phyloP scores from a whole-genome alignment of 1,140 invertebrate species.

The Drosophila kanapiae region DNA sequence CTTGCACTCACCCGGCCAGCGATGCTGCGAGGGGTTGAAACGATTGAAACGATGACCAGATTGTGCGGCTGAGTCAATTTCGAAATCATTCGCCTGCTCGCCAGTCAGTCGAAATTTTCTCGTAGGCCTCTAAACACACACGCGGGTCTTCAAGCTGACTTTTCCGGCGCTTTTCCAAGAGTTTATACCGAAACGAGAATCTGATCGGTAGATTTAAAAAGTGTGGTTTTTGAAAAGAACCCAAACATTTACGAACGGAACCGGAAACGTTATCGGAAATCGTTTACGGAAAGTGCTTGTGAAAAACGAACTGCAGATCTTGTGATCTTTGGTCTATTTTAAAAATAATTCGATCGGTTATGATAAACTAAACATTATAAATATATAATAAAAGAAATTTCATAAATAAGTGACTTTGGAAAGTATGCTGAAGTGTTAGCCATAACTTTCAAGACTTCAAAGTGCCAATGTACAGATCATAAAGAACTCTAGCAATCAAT shows the following conservation, averaged over 20 bases:
- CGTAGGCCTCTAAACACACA: constrained; percentile 81
- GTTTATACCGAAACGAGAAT: constrained; percentile 22
- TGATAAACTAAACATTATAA: not conserved
- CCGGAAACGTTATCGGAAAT: not conserved
- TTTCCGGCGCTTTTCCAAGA: constrained; percentile 18
- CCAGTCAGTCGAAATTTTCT: constrained; percentile 33
- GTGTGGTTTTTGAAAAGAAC: not conserved
- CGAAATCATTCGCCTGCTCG: constrained; percentile 78
- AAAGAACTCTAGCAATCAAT: not conserved
- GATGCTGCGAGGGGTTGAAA: constrained; percentile 57
- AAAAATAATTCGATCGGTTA: not conserved
- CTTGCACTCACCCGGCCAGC: constrained; percentile 5
- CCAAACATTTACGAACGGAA: not conserved
- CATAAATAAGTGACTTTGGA: not conserved
- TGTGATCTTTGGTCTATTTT: not conserved
- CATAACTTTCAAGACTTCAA: not conserved
- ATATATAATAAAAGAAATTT: not conserved
- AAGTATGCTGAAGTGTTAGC: not conserved
- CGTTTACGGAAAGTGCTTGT: constrained; percentile 19
- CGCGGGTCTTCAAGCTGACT: constrained; percentile 54
- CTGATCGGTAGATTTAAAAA: constrained; percentile 19
- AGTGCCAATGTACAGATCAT: not conserved
- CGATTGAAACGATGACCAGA: constrained; percentile 52
- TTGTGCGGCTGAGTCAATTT: constrained; percentile 74
- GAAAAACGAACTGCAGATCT: not conserved